Evolutionary conservation across 2,797 vertebrate genomes (phyloP), one percentile per base, ranked within the genome.

Genomic region (Darevskia nairensis): DNA sequence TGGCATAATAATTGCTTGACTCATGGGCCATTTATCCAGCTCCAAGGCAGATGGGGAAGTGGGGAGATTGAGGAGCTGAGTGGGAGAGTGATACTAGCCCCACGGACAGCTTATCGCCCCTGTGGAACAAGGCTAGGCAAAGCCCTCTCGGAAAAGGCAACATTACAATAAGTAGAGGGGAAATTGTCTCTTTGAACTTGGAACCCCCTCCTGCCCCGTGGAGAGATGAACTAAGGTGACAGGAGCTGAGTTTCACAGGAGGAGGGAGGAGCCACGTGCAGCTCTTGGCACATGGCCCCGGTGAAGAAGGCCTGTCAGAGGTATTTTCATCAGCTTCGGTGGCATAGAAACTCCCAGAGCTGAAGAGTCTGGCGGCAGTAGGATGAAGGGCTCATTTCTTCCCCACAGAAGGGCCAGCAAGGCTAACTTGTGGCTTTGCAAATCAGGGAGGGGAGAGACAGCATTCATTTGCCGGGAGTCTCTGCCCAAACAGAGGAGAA

Each of bases 81-180:
- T 55, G 27, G 10, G 41, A 8, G 69, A 91, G 79, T 9, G 29
- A 88, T 94, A 88, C 64, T 69, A 80, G 27, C 29, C 50, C 85
- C 85, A 74, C 61, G 35, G 64, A 2, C 41, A 83, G 89, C 75
- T 85, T 69, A 71, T 27, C 23, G 11, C 29, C 29, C 87, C 23
- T 74, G 8, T 0, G 6, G 6, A 86, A 21, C 78, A 61, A 72
- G 78, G 9, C 9, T 8, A 81, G 68, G 29, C 19, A 72, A 69
- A 23, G 35, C n/a, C 44, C 29, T 35, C 78, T 75, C 23, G 21
- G 85, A 9, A n/a, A 41, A 80, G 23, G 35, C 19, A 74, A 55
- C 44, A 32, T n/a, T 23, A n/a, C 5, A 21, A 32, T 0, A n/a
- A 69, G 25, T 32, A 86, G 74, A 71, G 23, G 23, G 4, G 1